Conservation (phyloP, 64 coral and sea anemone species). For the Actinia equina region DNA sequence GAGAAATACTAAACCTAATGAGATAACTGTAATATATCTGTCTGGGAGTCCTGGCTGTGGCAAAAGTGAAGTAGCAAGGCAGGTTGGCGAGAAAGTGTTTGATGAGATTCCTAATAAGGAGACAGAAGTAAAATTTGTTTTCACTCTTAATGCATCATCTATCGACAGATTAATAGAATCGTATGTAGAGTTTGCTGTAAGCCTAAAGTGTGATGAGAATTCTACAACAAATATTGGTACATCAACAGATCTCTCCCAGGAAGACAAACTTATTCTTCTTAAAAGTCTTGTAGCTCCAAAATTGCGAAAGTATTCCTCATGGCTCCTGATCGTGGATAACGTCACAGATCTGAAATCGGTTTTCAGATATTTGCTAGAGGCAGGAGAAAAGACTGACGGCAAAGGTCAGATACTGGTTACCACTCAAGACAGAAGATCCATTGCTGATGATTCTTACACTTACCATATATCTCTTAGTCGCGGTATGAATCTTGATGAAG, state of each 20-base stretch:
- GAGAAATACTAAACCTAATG: background rate
- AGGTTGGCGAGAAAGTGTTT: background rate
- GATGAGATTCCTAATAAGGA: background rate
- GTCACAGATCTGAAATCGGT: slow-evolving; percentile 24
- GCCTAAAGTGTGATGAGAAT: background rate
- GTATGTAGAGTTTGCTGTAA: background rate
- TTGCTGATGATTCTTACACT: background rate
- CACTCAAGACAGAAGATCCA: background rate
- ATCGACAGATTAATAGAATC: background rate
- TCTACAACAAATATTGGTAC: background rate
- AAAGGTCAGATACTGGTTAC: slow-evolving; percentile 40
- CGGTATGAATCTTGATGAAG: slow-evolving; percentile 45
- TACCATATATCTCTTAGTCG: slow-evolving; percentile 18
- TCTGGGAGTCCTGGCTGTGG: slow-evolving; percentile 17
- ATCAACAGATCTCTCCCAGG: background rate
- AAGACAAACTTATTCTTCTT: background rate
- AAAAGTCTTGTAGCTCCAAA: slow-evolving; percentile 29
- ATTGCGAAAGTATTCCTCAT: slow-evolving; percentile 7
- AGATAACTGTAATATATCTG: background rate
- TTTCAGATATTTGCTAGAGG: slow-evolving; percentile 11
- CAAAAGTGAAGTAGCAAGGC: slow-evolving; percentile 1
- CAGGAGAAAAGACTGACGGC: slow-evolving; percentile 23
- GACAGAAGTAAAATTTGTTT: background rate
- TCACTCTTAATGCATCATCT: background rate
- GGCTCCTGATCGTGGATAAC: slow-evolving; percentile 53